These are phyloP conservation scores for Ephestia elutella DNA, from an alignment of 1,140 invertebrate species.

Conservation along the genomic window DNA sequence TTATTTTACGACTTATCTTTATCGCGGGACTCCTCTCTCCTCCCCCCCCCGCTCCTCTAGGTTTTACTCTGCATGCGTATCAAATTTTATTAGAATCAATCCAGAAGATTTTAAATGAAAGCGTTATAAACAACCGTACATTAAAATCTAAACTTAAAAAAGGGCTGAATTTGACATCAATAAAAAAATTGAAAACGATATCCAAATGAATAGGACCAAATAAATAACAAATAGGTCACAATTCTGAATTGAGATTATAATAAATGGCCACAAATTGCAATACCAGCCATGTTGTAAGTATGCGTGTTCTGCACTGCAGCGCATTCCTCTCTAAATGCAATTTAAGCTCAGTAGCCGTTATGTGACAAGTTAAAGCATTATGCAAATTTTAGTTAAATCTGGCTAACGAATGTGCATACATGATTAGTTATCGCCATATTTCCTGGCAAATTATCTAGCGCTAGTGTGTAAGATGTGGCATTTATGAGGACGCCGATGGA, in stretches of 20 bases:
- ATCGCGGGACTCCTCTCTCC: too few species aligned
- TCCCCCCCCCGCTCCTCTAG: too few species aligned
- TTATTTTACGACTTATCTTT: too few species aligned
- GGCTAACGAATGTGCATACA: slow-evolving; percentile 28
- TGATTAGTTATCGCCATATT: slow-evolving; percentile 12
- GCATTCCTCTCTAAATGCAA: slow-evolving; percentile 41
- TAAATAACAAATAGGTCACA: neutral
- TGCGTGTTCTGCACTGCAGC: neutral
- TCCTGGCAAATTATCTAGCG: slow-evolving; percentile 1
- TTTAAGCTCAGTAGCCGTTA: slow-evolving; percentile 46
- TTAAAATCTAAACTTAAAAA: too few species aligned
- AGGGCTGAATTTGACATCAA: too few species aligned
- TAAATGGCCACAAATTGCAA: neutral
- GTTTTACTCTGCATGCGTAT: too few species aligned
- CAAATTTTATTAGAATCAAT: too few species aligned
- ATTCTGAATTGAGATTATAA: neutral
- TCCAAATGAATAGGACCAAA: too few species aligned
- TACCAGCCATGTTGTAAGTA: neutral
- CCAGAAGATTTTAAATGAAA: too few species aligned
- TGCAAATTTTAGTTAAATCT: slow-evolving; percentile 40
- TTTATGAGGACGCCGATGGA: neutral
- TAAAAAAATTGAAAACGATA: too few species aligned
- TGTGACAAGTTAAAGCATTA: slow-evolving; percentile 57
- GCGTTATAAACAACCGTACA: too few species aligned
- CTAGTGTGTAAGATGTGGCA: neutral